Evolutionary conservation across 2,113 vertebrate genomes (phyloP).

Genomic region (Ophthalmotilapia sp.): DNA sequence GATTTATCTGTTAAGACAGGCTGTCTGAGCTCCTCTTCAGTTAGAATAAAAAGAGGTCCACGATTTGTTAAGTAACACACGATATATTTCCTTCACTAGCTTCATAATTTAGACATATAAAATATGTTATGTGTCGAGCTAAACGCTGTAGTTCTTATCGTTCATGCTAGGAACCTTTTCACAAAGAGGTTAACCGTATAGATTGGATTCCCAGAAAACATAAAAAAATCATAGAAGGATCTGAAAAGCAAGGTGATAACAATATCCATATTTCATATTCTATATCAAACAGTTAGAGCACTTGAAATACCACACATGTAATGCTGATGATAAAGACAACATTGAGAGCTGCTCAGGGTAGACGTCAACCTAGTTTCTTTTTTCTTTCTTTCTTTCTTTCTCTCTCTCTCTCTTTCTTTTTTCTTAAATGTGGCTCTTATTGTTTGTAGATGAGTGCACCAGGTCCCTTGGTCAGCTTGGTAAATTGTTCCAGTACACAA

Average conservation of each 20-base stretch:
- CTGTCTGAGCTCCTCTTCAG: neutral
- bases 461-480: neutral
- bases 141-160: neutral
- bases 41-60: neutral
- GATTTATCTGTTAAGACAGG: neutral
- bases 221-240: neutral
- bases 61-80: neutral
- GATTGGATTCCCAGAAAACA: neutral
- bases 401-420: accelerated
- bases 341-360: neutral
- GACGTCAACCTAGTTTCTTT: neutral
- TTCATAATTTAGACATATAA: neutral
- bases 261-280: neutral
- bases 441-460: neutral
- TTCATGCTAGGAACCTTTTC: neutral
- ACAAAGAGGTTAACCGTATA: neutral
- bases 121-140: neutral
- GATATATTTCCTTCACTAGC: neutral
- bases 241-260: neutral
- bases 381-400: too few species aligned
- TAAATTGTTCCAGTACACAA: neutral
- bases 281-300: neutral
- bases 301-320: neutral
- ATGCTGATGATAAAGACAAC: neutral
- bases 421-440: neutral